These are phyloP conservation scores for Eugnorisma glareosa DNA, from an alignment of 2,888 invertebrate species.

Conservation along the genomic window DNA sequence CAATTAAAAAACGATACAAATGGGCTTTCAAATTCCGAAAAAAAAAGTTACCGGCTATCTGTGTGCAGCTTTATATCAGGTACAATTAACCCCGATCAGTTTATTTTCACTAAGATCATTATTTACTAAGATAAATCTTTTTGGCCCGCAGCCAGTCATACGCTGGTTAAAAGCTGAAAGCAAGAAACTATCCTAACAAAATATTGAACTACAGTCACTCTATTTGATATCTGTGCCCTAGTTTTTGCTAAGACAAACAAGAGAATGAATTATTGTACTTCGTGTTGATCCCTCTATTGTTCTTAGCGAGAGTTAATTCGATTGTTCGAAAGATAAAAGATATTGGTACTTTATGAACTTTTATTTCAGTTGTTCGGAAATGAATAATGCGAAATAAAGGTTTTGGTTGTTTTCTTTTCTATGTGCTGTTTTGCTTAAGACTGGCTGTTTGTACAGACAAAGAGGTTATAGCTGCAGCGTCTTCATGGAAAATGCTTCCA, in stretches of 20 bases:
- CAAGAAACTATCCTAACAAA: slow-evolving; percentile 34
- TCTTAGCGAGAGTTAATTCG: slow-evolving; percentile 50
- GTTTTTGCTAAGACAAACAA: slow-evolving; percentile 63
- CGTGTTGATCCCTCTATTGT: slow-evolving; percentile 64
- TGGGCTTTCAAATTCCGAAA: not conserved
- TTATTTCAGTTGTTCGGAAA: slow-evolving; percentile 28
- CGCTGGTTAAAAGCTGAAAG: slow-evolving; percentile 24
- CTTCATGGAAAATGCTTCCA: not conserved
- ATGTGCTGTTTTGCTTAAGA: not conserved
- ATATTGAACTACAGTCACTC: slow-evolving; percentile 46
- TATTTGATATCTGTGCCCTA: slow-evolving; percentile 48
- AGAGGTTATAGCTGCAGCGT: not conserved
- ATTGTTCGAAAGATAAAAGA: slow-evolving; percentile 58
- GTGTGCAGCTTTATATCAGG: not conserved
- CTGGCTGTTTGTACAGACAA: not conserved
- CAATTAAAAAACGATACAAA: too few relatives aligned
- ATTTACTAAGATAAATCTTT: not conserved
- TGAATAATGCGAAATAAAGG: slow-evolving; percentile 22
- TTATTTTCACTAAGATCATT: slow-evolving; percentile 1
- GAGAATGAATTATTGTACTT: slow-evolving; percentile 61
- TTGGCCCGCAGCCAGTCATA: slow-evolving; percentile 42
- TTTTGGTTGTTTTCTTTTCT: not conserved
- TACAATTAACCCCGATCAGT: not conserved
- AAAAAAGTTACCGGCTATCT: not conserved
- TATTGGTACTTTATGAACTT: slow-evolving; percentile 57